A percentile compares a stretch with the other conserved stretches of the same genome.
Conservation (phyloP, 2,797 vertebrate genomes). For the Hybognathus amarus region DNA sequence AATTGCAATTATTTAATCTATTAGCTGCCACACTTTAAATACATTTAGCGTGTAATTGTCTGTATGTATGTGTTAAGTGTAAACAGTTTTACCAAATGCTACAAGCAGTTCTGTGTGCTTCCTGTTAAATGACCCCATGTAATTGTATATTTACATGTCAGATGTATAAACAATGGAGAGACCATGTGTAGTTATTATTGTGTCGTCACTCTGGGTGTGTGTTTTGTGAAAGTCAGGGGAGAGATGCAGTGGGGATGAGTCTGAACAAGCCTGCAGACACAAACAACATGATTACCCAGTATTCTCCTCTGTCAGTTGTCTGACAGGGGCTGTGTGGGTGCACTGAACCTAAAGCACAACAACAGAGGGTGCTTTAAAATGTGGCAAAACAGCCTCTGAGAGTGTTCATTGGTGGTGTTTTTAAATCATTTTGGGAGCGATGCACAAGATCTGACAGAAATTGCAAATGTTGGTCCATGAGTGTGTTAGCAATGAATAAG, state of each 20-base stretch:
- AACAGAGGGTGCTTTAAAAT: slow-evolving; percentile 22
- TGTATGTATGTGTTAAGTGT: background rate
- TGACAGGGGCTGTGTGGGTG: slow-evolving; percentile 34
- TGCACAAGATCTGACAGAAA: background rate
- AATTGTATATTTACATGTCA: slow-evolving; percentile 1
- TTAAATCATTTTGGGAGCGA: background rate
- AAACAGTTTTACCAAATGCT: background rate
- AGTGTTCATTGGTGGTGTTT: slow-evolving; percentile 1
- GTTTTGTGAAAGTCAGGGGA: slow-evolving; percentile 20
- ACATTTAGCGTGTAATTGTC: background rate
- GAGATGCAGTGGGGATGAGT: slow-evolving; percentile 30
- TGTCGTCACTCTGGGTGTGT: slow-evolving; percentile 9
- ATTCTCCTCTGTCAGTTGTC: slow-evolving; percentile 39
- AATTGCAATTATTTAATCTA: background rate
- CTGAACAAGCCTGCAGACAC: slow-evolving; percentile 40
- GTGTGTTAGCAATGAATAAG: background rate
- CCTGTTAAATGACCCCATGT: background rate
- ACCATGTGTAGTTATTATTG: slow-evolving; percentile 28
- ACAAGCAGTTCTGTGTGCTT: background rate
- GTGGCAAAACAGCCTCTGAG: slow-evolving; percentile 10
- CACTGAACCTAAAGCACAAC: slow-evolving; percentile 21
- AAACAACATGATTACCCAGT: slow-evolving; percentile 48
- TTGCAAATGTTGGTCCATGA: background rate
- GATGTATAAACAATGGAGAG: background rate
- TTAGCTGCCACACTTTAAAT: background rate